Evolutionary conservation across 2,797 vertebrate genomes (phyloP).

Genomic region (Oreonectes daqikongensis): DNA sequence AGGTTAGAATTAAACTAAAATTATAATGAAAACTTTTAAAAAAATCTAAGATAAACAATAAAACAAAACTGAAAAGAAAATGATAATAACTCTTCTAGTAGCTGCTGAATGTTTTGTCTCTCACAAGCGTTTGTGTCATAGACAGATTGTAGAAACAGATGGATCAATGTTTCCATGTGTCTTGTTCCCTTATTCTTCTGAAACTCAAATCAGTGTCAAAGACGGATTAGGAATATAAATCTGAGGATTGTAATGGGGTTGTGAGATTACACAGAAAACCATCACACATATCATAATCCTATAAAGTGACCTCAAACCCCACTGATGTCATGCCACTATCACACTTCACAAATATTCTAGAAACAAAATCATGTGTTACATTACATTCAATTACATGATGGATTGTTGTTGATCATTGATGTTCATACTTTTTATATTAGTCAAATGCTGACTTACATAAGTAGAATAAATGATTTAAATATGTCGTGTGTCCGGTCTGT

Average conservation of each 20-base stretch:
- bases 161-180: background rate
- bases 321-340: too few species aligned
- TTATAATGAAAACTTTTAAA: too few species aligned
- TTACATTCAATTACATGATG: too few species aligned
- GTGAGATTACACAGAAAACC: constrained; percentile 68
- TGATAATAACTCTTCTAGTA: too few species aligned
- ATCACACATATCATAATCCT: constrained; percentile 70
- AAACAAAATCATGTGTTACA: too few species aligned
- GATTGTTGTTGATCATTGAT: background rate
- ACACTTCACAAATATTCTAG: too few species aligned
- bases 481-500: background rate
- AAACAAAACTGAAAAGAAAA: too few species aligned
- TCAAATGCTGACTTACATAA: too few species aligned
- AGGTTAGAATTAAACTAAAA: too few species aligned
- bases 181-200: background rate
- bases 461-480: too few species aligned
- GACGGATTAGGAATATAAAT: constrained; percentile 68
- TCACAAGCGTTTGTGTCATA: background rate
- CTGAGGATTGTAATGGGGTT: constrained; percentile 61
- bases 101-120: too few species aligned
- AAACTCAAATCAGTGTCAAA: constrained; percentile 52
- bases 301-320: background rate
- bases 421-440: background rate
- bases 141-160: constrained; percentile 9
- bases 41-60: too few species aligned